These are phyloP conservation scores for Kryptolebias marmoratus DNA, from an alignment of 2,113 vertebrate species.

Conservation along the genomic window DNA sequence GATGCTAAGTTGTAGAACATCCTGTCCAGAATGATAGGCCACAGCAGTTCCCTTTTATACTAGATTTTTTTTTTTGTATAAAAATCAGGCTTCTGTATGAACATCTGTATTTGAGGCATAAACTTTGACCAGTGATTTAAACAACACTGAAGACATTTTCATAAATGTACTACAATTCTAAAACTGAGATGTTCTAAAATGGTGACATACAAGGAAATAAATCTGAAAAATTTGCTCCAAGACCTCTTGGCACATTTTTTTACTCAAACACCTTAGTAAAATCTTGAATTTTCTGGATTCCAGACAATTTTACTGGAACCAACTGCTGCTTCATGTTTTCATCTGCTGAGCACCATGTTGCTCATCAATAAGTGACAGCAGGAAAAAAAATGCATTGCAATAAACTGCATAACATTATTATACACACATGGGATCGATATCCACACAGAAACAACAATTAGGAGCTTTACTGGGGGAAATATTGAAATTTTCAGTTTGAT, in stretches of 20 bases:
- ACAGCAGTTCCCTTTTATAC: too few species aligned
- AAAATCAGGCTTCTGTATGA: neutral
- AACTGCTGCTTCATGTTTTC: neutral
- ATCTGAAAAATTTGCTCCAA: neutral
- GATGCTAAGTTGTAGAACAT: too few species aligned
- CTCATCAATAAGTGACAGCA: neutral
- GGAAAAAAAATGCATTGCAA: neutral
- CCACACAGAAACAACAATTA: neutral
- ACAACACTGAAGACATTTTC: constrained; percentile 2
- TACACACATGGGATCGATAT: neutral
- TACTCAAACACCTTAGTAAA: neutral
- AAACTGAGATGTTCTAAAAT: neutral
- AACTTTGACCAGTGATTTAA: neutral
- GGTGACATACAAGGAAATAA: neutral
- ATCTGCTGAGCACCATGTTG: neutral
- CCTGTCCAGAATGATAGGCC: neutral
- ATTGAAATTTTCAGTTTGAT: neutral
- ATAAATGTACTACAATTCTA: neutral
- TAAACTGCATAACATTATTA: neutral
- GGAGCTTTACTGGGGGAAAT: neutral
- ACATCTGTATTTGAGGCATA: neutral
- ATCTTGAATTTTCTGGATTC: neutral
- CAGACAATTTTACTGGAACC: too few species aligned
- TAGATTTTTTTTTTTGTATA: neutral
- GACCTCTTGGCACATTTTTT: too few species aligned